phyloP scores from a whole-genome alignment of 2,888 invertebrate species.

The Merodon equestris region DNA sequence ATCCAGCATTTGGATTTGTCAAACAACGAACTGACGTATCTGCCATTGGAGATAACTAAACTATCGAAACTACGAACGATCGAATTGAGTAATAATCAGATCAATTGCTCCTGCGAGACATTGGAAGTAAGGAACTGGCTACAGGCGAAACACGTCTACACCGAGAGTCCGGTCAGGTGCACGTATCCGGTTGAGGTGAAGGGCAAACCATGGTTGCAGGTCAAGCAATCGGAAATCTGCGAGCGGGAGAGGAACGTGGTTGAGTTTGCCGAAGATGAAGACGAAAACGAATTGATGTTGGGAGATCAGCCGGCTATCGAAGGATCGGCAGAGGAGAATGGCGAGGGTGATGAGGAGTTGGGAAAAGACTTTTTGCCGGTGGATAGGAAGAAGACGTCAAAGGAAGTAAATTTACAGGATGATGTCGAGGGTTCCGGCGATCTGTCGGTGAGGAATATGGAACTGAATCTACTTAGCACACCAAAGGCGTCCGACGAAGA shows the following conservation, averaged over 20 bases:
- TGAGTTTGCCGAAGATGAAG: conserved; percentile 68
- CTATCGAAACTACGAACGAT: conserved; percentile 81
- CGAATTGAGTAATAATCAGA: conserved; percentile 84
- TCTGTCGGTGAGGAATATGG: conserved; percentile 72
- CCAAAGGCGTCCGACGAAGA: conserved; percentile 8
- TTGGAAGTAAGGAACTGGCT: conserved; percentile 83
- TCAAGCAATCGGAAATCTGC: conserved; percentile 81
- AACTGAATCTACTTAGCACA: conserved; percentile 26
- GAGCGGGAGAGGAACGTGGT: conserved; percentile 74
- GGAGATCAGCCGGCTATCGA: conserved; percentile 81
- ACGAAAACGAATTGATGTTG: conserved; percentile 82
- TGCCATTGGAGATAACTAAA: conserved; percentile 82
- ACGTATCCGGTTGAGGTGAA: conserved; percentile 80
- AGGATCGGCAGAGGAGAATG: conserved; percentile 75
- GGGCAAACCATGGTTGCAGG: conserved; percentile 81
- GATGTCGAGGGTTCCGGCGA: conserved; percentile 77
- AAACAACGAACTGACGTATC: conserved; percentile 81
- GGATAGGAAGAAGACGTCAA: conserved; percentile 70
- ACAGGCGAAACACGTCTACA: conserved; percentile 80
- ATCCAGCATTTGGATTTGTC: conserved; percentile 83
- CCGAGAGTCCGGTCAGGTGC: conserved; percentile 81
- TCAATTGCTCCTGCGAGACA: conserved; percentile 86
- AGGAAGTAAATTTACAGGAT: conserved; percentile 57
- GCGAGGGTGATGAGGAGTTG: conserved; percentile 75
- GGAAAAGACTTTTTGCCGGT: conserved; percentile 75